Conservation (phyloP, 2,888 invertebrate species). For the Caenorhabditis japonica region DNA sequence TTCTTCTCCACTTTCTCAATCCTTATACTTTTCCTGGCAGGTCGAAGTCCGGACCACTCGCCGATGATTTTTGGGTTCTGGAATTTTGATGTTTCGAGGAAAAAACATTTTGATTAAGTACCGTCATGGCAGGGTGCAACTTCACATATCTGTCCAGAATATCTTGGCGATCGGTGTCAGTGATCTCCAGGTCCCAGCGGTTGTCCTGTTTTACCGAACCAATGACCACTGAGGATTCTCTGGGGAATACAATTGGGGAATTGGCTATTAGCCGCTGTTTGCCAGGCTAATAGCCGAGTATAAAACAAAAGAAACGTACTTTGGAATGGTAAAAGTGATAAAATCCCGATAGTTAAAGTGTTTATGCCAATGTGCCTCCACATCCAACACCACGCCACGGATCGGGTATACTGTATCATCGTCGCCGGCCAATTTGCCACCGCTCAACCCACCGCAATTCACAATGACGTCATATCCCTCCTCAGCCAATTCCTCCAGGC, state of each 20-base stretch:
- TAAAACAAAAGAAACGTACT: slow-evolving; percentile 49
- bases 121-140: slow-evolving; percentile 69
- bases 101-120: not conserved
- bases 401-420: slow-evolving; percentile 71
- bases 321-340: slow-evolving; percentile 67
- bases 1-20: slow-evolving; percentile 50
- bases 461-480: slow-evolving; percentile 78
- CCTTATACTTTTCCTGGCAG: slow-evolving; percentile 57
- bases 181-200: slow-evolving; percentile 64
- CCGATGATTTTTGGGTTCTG: slow-evolving; percentile 63
- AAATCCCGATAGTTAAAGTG: slow-evolving; percentile 83
- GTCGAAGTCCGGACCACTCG: slow-evolving; percentile 70
- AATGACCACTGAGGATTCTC: slow-evolving; percentile 61
- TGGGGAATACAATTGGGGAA: too few relatives aligned
- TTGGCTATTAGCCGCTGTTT: too few relatives aligned
- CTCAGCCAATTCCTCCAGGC: slow-evolving; percentile 56
- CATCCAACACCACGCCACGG: slow-evolving; percentile 68
- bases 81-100: not conserved
- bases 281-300: too few relatives aligned
- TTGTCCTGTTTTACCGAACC: slow-evolving; percentile 67
- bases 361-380: slow-evolving; percentile 90
- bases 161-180: slow-evolving; percentile 65
- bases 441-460: slow-evolving; percentile 79
- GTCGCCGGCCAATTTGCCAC: slow-evolving; percentile 78
- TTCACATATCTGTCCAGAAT: slow-evolving; percentile 65